phyloP scores from a whole-genome alignment of 2,888 invertebrate genomes.

The Idaea aversata region DNA sequence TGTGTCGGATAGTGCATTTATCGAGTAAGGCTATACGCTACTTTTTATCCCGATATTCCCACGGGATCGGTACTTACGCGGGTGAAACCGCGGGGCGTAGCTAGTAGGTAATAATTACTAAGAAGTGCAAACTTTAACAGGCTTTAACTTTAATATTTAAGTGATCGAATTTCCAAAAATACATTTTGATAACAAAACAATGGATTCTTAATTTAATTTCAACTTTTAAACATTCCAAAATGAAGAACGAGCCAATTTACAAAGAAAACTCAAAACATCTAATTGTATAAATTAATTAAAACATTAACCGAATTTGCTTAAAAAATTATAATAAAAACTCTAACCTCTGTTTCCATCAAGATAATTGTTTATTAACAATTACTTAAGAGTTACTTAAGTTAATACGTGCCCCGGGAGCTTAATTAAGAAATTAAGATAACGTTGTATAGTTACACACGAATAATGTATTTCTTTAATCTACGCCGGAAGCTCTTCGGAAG shows the following conservation, averaged over 20 bases:
- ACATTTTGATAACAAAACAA: not conserved
- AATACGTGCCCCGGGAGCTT: conserved; percentile 45
- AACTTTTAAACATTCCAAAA: not conserved
- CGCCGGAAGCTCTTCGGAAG: conserved; percentile 70
- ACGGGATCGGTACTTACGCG: too few species aligned
- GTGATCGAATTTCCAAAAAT: not conserved
- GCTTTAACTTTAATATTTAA: too few species aligned
- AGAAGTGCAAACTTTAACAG: too few species aligned
- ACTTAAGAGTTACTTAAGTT: conserved; percentile 45
- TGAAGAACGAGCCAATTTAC: not conserved
- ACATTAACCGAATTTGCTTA: conserved; percentile 25
- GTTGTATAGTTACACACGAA: conserved; percentile 52
- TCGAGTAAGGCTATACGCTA: too few species aligned
- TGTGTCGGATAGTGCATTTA: too few species aligned
- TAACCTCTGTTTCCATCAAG: conserved; percentile 19
- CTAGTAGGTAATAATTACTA: too few species aligned
- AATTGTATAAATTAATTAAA: conserved; percentile 25
- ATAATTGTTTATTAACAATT: conserved; percentile 34
- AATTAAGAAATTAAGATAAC: conserved; percentile 77
- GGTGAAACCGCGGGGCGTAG: too few species aligned
- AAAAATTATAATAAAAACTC: conserved; percentile 29
- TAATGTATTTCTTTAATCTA: conserved; percentile 66
- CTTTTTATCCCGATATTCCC: too few species aligned
- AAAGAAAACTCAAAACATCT: not conserved
- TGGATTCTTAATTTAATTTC: not conserved